Base-by-base conservation (phyloP, 2,888 invertebrate species). In the Xestia ashworthii region DNA sequence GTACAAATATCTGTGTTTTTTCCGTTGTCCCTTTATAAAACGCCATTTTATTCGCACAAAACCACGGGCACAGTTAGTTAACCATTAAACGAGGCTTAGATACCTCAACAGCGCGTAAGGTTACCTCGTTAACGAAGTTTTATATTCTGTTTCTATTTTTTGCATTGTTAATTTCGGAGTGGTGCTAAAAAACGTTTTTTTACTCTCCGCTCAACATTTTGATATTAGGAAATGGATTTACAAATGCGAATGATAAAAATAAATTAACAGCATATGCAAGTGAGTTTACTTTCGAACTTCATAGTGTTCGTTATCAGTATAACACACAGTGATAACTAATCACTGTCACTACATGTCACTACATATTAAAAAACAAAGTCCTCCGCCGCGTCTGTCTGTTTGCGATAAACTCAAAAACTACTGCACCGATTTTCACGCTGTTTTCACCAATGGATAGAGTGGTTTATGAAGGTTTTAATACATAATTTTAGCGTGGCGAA, bases 101-200 rank as follows among this genome's bases (percentile, higher is more conserved):
- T 80, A 84, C 85, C 76, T 64, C 72, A 70, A 46, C 65, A 66
- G 62, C 71, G 80, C 74, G 80, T 84, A 60, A 80, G 66, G 70
- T 80, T 70, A 71, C 72, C 72, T 80, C 80, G 76, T 83, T 84
- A 76, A 50, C 62, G 53, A 80, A 83, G 72, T 84, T 84, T 78
- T 80, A 58, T 62, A 83, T 80, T 58, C 38, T n/a, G 48, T 55
- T 62, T 58, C 19, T 50, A 84, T 62, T 69, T 82, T 80, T 76
- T 72, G 44, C 44, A 71, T 83, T 76, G 48, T 76, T 80, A 41
- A 79, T 80, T 84, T 67, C 62, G 50, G 65, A 44, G 67, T 46
- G 44, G n/a, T n/a, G 38, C 53, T 82, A 32, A 16, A 19, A 65
- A 60, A 64, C 22, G 12, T 48, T 9, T 71, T 65, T 74, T 25